Evolutionary conservation across 2,888 invertebrate species (phyloP), one percentile per base, ranked within the genome.

Genomic region (Blera fallax): DNA sequence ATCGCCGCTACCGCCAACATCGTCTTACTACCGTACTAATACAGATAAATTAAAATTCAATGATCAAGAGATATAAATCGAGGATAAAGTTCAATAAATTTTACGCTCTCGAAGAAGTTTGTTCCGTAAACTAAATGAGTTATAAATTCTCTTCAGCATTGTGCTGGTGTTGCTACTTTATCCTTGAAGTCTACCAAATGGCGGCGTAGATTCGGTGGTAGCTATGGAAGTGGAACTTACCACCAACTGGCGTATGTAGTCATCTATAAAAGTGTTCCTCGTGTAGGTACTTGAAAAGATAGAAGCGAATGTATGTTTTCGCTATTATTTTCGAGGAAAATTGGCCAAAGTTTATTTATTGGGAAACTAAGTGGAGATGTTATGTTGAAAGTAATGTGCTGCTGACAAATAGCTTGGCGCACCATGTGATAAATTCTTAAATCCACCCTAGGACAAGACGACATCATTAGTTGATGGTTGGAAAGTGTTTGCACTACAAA

Each of bases 101-200:
- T 85, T 82, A 79, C 78, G 76, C 78, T 85, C 76, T 82, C 81
- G 48, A 81, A 82, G 70, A 82, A 87, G 78, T 87, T 87, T 84
- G 87, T 85, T 87, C 87, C 81, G 85, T 87, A 81, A 50, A 87
- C 62, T 87, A 87, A 87, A 87, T 87, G 87, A 87, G 84, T 87
- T 87, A 87, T 87, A 87, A 87, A 87, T 87, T 87, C 43, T 76
- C 56, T 21, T 4, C 50, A 62, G 37, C 74, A 74, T 69, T 74
- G 69, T 81, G 81, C 67, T 81, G 29, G 27, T 74, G 54, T 64
- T 56, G 62, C 62, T 62, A 40, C 64, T 65, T 54, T 77, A 40
- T 77, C 48, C 37, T 45, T 45, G 48, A 34, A 64, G 43, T 56
- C 32, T 21, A 21, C 54, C 32, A 45, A 16, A 34, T 3, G 52